These are phyloP conservation scores for Campoplex nolae DNA, from an alignment of 2,888 invertebrate species.

Conservation along the genomic window DNA sequence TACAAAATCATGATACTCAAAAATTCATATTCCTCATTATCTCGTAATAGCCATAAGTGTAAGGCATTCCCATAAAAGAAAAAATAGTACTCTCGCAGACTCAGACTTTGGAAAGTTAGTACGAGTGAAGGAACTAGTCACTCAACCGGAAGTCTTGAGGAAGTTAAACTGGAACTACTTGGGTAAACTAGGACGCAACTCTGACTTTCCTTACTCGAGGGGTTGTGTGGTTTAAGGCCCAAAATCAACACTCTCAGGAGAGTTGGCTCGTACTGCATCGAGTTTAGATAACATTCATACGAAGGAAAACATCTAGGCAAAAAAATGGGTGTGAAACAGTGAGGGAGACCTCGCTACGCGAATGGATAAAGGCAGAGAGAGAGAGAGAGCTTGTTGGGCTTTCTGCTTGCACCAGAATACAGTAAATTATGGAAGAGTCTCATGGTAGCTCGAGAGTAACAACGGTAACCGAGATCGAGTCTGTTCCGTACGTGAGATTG, in stretches of 20 bases:
- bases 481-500: slow-evolving; percentile 73
- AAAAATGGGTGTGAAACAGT: slow-evolving; percentile 1
- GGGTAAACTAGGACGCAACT: slow-evolving; percentile 45
- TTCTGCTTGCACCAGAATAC: slow-evolving; percentile 11
- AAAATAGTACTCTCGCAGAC: not conserved
- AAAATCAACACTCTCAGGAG: slow-evolving; percentile 55
- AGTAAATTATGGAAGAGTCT: slow-evolving; percentile 29
- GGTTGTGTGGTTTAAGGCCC: slow-evolving; percentile 41
- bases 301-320: not conserved
- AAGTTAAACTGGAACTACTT: slow-evolving; percentile 34
- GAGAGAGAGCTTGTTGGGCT: slow-evolving; percentile 11
- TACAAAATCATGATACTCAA: not conserved
- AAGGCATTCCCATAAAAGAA: no score
- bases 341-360: not conserved
- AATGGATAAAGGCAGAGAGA: slow-evolving; percentile 4
- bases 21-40: not conserved
- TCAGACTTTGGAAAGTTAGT: not conserved
- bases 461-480: slow-evolving; percentile 54
- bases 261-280: slow-evolving; percentile 43
- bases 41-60: not conserved
- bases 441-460: slow-evolving; percentile 28
- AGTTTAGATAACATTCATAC: slow-evolving; percentile 58
- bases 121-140: not conserved
- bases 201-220: slow-evolving; percentile 10
- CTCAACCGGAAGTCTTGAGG: not conserved